A percentile compares a stretch with the other conserved stretches of the same genome.
Conservation (phyloP, 35 echinoderm and acorn worm species). For the Eucidaris tribuloides region DNA sequence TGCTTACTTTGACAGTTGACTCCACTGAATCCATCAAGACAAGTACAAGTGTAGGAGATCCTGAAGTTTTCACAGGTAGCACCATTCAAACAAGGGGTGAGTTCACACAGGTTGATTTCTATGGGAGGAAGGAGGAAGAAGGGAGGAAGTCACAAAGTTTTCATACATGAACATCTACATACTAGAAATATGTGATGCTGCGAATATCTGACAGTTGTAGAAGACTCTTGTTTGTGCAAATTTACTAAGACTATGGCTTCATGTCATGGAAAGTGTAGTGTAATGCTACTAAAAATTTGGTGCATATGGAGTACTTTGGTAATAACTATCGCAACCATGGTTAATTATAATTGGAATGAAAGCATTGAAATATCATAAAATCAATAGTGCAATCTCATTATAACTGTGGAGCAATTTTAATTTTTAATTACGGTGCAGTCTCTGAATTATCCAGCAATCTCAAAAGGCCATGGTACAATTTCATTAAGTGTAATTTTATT, state of each 20-base stretch:
- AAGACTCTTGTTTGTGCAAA: neutral
- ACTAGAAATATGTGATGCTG: neutral
- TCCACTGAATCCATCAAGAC: neutral
- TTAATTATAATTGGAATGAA: too few species aligned
- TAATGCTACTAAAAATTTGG: neutral
- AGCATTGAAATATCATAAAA: too few species aligned
- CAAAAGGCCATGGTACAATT: too few species aligned
- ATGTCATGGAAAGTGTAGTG: neutral
- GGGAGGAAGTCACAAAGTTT: neutral
- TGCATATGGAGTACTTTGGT: too few species aligned
- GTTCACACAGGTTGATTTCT: constrained; percentile 18
- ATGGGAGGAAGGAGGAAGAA: neutral
- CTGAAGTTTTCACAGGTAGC: constrained; percentile 16
- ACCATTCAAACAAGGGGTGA: constrained; percentile 4
- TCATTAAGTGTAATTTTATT: too few species aligned
- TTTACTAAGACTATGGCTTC: neutral
- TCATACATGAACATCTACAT: neutral
- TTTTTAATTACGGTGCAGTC: too few species aligned
- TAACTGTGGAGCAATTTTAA: too few species aligned
- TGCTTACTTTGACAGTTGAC: constrained; percentile 14
- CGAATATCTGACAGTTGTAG: neutral
- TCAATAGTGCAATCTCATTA: too few species aligned
- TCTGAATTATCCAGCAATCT: too few species aligned
- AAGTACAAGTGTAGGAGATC: constrained; percentile 3
- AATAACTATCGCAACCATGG: too few species aligned